phyloP scores from a whole-genome alignment of 30 jellyfish, hydroid and myxozoan genomes.

The Aurelia aurita region DNA sequence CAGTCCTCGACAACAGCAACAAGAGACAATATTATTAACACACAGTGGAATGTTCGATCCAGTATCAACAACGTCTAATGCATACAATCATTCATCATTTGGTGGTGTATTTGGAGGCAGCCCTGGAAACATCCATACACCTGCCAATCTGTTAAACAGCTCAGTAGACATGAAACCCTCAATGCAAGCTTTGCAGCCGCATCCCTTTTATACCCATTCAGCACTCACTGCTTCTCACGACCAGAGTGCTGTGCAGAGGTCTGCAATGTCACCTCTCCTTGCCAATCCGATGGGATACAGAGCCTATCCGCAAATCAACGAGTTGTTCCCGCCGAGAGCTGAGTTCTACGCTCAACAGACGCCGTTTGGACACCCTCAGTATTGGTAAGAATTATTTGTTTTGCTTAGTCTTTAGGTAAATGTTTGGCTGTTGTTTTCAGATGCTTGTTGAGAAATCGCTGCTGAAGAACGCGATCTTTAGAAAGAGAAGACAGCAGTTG shows the following conservation, averaged over 20 bases:
- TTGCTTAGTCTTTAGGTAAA: neutral
- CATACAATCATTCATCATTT: conserved; percentile 53
- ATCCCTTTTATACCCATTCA: conserved; percentile 73
- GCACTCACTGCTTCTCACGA: conserved; percentile 79
- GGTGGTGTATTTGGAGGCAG: conserved; percentile 72
- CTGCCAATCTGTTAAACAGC: conserved; percentile 66
- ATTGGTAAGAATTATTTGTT: conserved; percentile 74
- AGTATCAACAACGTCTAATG: conserved; percentile 53
- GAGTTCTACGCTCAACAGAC: conserved; percentile 93
- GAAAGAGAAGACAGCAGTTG: too few species aligned
- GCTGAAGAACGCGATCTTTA: too few species aligned
- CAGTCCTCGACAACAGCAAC: conserved; percentile 63
- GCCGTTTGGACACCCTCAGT: conserved; percentile 95
- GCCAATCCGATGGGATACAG: conserved; percentile 85
- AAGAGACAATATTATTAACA: conserved; percentile 49
- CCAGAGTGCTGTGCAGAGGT: conserved; percentile 74
- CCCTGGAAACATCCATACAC: conserved; percentile 57
- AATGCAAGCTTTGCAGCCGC: conserved; percentile 74
- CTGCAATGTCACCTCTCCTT: conserved; percentile 72
- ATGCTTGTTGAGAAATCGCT: too few species aligned
- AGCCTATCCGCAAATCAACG: conserved; percentile 91
- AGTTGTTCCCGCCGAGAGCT: conserved; percentile 84
- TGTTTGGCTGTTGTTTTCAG: neutral
- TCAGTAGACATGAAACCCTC: conserved; percentile 63
- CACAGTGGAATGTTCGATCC: conserved; percentile 78